Evolutionary conservation across 2,797 vertebrate species (phyloP).

Genomic region (Myotis vivesi): DNA sequence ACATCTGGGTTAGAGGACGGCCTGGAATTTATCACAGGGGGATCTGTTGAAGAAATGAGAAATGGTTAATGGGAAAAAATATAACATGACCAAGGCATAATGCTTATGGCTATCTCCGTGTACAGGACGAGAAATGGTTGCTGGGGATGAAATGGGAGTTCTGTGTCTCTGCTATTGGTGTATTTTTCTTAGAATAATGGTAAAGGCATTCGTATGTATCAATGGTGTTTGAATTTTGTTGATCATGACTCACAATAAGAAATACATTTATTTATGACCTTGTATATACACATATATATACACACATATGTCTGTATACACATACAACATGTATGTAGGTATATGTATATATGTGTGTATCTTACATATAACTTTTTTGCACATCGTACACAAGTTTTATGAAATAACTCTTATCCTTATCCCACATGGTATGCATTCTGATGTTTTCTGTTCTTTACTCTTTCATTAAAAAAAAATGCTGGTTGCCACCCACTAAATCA

Average conservation of each 20-base stretch:
- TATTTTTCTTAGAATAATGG: background rate
- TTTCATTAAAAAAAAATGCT: background rate
- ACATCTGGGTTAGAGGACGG: background rate
- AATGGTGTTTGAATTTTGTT: background rate
- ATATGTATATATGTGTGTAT: background rate
- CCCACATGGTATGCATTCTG: background rate
- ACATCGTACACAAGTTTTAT: background rate
- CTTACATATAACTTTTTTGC: background rate
- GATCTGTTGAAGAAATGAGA: background rate
- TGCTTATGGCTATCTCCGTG: background rate
- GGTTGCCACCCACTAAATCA: background rate
- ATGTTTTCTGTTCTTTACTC: background rate
- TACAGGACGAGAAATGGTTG: background rate
- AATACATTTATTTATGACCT: slow-evolving; percentile 1
- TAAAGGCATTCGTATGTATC: background rate
- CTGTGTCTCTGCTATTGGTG: background rate
- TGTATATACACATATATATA: background rate
- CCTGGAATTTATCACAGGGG: background rate
- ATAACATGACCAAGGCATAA: background rate
- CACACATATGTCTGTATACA: no score
- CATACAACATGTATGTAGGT: background rate
- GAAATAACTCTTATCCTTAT: background rate
- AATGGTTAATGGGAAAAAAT: background rate
- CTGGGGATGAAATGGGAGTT: background rate
- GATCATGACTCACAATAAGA: background rate